phyloP scores from a whole-genome alignment of 2,797 vertebrate genomes.

The Gymnopithys bicolor region DNA sequence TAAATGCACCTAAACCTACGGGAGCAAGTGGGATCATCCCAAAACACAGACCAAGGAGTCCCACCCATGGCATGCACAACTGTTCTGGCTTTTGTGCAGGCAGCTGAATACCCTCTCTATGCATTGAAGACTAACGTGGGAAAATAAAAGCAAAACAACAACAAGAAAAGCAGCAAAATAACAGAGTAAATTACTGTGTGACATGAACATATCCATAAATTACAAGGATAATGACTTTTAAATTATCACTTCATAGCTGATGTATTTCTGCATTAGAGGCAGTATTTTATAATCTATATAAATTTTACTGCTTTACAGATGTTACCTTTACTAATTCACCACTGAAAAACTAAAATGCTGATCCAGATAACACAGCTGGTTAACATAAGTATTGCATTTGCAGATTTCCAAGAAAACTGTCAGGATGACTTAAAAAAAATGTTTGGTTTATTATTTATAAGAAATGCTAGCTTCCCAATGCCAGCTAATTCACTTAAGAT shows the following conservation, averaged over 20 bases:
- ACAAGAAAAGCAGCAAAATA: neutral
- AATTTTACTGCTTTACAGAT: neutral
- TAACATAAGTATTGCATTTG: neutral
- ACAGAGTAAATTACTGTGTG: neutral
- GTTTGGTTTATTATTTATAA: conserved; percentile 35
- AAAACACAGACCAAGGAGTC: neutral
- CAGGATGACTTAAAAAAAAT: conserved; percentile 1
- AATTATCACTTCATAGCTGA: neutral
- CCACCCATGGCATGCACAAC: rapidly evolving
- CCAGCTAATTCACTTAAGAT: conserved; percentile 58
- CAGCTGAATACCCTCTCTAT: neutral
- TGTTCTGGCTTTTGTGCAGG: neutral
- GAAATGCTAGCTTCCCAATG: neutral
- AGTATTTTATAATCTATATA: neutral
- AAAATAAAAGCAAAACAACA: neutral
- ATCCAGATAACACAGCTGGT: neutral
- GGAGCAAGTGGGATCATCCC: neutral
- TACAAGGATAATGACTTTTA: neutral
- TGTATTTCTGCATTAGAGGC: neutral
- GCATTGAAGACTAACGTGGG: neutral
- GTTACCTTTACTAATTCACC: neutral
- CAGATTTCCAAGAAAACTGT: conserved; percentile 58
- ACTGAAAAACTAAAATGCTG: neutral
- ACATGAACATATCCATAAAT: neutral
- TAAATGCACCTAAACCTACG: rapidly evolving